These are phyloP conservation scores for Amphiprion ocellaris DNA, from an alignment of 2,113 vertebrate species.

Conservation along the genomic window DNA sequence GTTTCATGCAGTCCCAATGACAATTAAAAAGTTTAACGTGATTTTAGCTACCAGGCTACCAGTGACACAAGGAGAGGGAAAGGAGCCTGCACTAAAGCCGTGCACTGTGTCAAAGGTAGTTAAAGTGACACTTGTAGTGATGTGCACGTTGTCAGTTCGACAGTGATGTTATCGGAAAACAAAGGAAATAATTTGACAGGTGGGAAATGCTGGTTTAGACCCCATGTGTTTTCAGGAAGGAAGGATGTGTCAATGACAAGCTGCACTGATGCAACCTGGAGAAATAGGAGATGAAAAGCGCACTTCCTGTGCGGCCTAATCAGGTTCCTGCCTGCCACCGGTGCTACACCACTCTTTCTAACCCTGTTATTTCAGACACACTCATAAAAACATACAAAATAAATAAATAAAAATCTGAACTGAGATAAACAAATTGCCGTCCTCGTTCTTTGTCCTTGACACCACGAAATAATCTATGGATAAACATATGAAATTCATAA, in stretches of 20 bases:
- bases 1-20: slow-evolving; percentile 46
- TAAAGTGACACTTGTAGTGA: slow-evolving; percentile 53
- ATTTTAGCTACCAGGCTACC: slow-evolving; percentile 44
- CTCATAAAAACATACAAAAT: neutral
- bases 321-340: slow-evolving; percentile 64
- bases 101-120: slow-evolving; percentile 36
- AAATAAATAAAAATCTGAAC: slow-evolving; percentile 4
- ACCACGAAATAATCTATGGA: slow-evolving; percentile 29
- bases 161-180: slow-evolving; percentile 59
- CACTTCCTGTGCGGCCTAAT: slow-evolving; percentile 75
- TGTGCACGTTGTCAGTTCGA: slow-evolving; percentile 50
- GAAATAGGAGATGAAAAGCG: slow-evolving; percentile 78
- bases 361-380: slow-evolving; percentile 50
- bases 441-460: slow-evolving; percentile 35
- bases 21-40: slow-evolving; percentile 57
- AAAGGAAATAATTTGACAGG: slow-evolving; percentile 73
- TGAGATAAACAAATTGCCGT: slow-evolving; percentile 25
- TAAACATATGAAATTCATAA: slow-evolving; percentile 40
- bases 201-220: slow-evolving; percentile 75
- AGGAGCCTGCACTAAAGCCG: slow-evolving; percentile 18
- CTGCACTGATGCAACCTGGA: slow-evolving; percentile 78
- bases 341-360: slow-evolving; percentile 31
- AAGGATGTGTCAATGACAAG: slow-evolving; percentile 75
- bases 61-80: slow-evolving; percentile 32
- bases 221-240: slow-evolving; percentile 66